Evolutionary conservation across 2,113 vertebrate genomes (phyloP), one percentile per base, ranked within the genome.

Genomic region (Phylloscopus trochiloides): DNA sequence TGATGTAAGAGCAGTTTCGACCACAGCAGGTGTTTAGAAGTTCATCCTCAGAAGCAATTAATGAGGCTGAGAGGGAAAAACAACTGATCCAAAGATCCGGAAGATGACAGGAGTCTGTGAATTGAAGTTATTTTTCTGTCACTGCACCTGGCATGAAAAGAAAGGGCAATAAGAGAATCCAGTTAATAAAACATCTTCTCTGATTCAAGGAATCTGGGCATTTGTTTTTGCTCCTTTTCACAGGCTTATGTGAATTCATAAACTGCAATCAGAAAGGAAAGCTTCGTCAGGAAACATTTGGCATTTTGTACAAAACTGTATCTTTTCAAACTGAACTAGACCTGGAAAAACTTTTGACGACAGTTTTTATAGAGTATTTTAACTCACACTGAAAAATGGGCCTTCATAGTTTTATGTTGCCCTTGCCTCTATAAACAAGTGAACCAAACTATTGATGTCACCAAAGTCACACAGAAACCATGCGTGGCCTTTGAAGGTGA

Each of bases 151-250:
- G 75, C 65, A 81, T 83, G 63, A 83, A 92, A 93, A 94, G n/a
- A 93, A 95, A 90, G 73, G 47, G 38, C 54, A 92, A 76, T 40
- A 55, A 83, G 72, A 88, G 29, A 68, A 80, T 74, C 10, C 55
- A 84, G 58, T 91, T 80, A 61, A 88, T 72, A 92, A 86, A 88
- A 47, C 16, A 2, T 89, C 59, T 68, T 85, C 70, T 82, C 67
- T 91, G 80, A 91, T 55, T 95, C 72, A 87, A 20, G 40, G 73
- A 91, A 95, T 89, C 47, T 8, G 4, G 52, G 57, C 72, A 75
- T 86, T 95, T 96, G 57, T n/a, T 93, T 95, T 90, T 72, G 66
- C 65, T 90, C 32, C 88, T 91, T 93, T 96, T 94, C 72, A 84
- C 26, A 73, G 31, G 25, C 47, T 89, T 80, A 57, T 48, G 28